A percentile compares a stretch with the other conserved stretches of the same genome.
Conservation (phyloP, 2,797 vertebrate genomes). For the Pseudomugil tenellus region DNA sequence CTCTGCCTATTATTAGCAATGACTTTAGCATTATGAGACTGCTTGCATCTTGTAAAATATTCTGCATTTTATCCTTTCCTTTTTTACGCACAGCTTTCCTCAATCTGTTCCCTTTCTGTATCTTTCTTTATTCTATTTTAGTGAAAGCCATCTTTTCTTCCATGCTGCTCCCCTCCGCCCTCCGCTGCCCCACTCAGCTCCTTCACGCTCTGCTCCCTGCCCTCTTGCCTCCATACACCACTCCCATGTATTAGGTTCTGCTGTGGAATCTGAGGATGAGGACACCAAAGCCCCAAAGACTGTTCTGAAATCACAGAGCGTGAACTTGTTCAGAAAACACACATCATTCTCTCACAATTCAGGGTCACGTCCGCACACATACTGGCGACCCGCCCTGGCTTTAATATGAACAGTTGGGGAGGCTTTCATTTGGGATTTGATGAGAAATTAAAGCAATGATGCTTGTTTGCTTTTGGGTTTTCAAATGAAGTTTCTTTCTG, state of each 20-base stretch:
- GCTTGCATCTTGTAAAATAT: neutral
- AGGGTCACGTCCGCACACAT: conserved; percentile 20
- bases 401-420: conserved; percentile 31
- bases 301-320: conserved; percentile 62
- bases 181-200: conserved; percentile 35
- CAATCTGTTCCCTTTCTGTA: conserved; percentile 4
- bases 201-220: conserved; percentile 59
- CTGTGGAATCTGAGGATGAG: conserved; percentile 62
- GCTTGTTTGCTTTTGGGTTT: conserved; percentile 33
- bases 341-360: conserved; percentile 51
- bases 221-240: conserved; percentile 31
- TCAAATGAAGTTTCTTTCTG: conserved; percentile 27
- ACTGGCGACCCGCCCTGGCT: neutral
- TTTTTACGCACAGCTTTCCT: neutral
- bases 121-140: neutral
- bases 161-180: conserved; percentile 6
- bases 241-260: conserved; percentile 56
- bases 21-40: conserved; percentile 38
- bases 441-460: conserved; percentile 31
- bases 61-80: too few species aligned
- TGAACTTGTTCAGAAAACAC: conserved; percentile 64
- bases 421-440: conserved; percentile 33
- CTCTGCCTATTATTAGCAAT: conserved; percentile 64
- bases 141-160: conserved; percentile 20
- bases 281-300: conserved; percentile 71